Base-by-base conservation (phyloP, 92 coral and sea anemone genomes). In the Porites lobata region DNA sequence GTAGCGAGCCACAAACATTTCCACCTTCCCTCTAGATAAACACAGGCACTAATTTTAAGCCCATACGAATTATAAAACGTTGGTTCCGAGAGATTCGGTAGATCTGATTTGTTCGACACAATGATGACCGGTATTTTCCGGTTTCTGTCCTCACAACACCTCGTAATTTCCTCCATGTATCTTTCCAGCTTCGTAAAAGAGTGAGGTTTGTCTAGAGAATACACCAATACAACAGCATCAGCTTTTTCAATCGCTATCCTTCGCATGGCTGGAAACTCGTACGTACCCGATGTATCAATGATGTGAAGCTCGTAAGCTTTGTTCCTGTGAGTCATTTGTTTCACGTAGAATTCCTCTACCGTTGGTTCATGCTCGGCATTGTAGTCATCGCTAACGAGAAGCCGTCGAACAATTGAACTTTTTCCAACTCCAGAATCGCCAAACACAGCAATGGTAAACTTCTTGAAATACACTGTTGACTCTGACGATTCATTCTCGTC, bases 261-360 rank as follows among this genome's bases (percentile, higher is more conserved):
- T 67, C 99, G 78, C 99, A 97, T 97, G 1, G 96, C 97, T 6
- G 99, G 98, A 58, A 97, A 97, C 76, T 97, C 99, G 89, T 97
- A 95, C n/a, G 91, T 84, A 6, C 99, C 99, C 8, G 99, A 92
- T 0, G 96, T 97, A 50, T 97, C 99, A 10, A 97, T 90, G 57
- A 97, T 86, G 52, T 93, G 97, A 17, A 97, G 88, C 70, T 94
- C 92, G 43, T 85, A 93, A 11, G 97, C 84, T 65, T 94, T 91
- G 75, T 96, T 94, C 17, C 78, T 89, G 75, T 94, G 87, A 20
- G 88, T 76, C n/a, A 97, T 80, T 21, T 97, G 96, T 43, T 94
- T 93, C 17, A 94, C 93, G 72, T 94, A 95, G 76, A 91, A 95
- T 54, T 97, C 97, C 76, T 97, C 99, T 11, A 97, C 93, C 0